Conservation (phyloP, 2,888 invertebrate genomes). For the Lasioglossum leucozonium region DNA sequence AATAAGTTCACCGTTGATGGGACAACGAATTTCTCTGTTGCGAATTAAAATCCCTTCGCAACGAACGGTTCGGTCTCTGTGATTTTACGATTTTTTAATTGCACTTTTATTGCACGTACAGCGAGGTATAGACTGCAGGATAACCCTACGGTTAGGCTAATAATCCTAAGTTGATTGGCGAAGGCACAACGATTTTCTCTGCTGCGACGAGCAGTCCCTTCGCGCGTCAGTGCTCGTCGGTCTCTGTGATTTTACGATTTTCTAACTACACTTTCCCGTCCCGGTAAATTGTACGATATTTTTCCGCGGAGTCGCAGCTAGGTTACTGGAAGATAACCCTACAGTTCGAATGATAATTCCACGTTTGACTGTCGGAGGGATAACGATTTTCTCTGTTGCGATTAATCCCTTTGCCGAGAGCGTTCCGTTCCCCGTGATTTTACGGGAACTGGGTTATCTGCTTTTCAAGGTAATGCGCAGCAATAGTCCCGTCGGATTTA, state of each 20-base stretch:
- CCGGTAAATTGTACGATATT: not conserved
- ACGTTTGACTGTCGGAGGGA: not conserved
- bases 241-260: not conserved
- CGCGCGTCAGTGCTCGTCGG: not conserved
- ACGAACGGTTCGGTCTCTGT: not conserved
- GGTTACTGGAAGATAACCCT: not conserved
- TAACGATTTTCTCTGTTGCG: conserved; percentile 11
- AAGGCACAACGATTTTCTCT: too few relatives aligned
- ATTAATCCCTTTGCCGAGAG: conserved; percentile 26
- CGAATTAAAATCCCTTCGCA: not conserved
- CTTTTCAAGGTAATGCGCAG: conserved; percentile 45
- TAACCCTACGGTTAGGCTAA: not conserved
- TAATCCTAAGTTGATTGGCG: not conserved
- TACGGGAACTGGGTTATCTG: conserved; percentile 55
- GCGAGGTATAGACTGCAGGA: not conserved
- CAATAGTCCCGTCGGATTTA: conserved; percentile 51
- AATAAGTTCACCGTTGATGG: not conserved
- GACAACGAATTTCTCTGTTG: not conserved
- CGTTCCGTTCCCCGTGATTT: conserved; percentile 34
- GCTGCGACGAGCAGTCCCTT: not conserved
- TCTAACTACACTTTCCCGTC: not conserved
- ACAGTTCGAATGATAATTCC: conserved; percentile 12
- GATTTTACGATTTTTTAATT: not conserved
- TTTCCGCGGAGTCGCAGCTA: not conserved
- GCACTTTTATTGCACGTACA: not conserved